Evolutionary conservation across 2,797 vertebrate genomes (phyloP), one percentile per base, ranked within the genome.

Genomic region (Semotilus atromaculatus): DNA sequence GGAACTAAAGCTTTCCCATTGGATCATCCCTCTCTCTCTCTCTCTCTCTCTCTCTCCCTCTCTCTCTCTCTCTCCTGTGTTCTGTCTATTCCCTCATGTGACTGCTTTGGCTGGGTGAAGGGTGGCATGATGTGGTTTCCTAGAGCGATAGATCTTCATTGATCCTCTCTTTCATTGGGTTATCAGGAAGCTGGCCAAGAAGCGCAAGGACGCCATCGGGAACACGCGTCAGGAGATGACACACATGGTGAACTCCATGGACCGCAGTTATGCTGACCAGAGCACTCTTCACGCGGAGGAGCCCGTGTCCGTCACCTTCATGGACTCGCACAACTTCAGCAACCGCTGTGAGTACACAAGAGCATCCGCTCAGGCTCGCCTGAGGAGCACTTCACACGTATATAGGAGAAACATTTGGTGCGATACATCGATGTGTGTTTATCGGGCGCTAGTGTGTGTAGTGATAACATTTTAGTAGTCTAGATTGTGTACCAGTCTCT

Each of bases 211-310:
- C 71, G 98, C 96, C 51, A 97, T 98, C 80, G 98, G 98, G 38
- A 99, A 97, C 34, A 97, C 97, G 0, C 95, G 98, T 3, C 98
- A 99, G 92, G 98, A 99, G 93, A 99, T 99, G 98, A 99, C 98
- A 0, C 98, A 99, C 91, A 99, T 99, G 98, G 98, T 99, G 89
- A 99, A 99, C 0, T 98, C 98, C 0, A 99, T 99, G 98, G 98
- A 99, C 80, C 96, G 98, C 84, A 99, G 98, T 89, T 99, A 99
- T 0, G 98, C 97, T 0, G 98, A 99, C 91, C 98, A 99, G 93
- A 99, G 97, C 94, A 98, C 98, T 1, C 93, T 99, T 84, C 98
- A 99, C 9, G 97, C 97, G 0, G 98, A 99, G 51, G 98, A 99
- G 87, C 98, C 98, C 1, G 95, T 99, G 90, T 97, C 97, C 36